Evolutionary conservation across 2,888 invertebrate genomes (phyloP).

Genomic region (Thereva unica): DNA sequence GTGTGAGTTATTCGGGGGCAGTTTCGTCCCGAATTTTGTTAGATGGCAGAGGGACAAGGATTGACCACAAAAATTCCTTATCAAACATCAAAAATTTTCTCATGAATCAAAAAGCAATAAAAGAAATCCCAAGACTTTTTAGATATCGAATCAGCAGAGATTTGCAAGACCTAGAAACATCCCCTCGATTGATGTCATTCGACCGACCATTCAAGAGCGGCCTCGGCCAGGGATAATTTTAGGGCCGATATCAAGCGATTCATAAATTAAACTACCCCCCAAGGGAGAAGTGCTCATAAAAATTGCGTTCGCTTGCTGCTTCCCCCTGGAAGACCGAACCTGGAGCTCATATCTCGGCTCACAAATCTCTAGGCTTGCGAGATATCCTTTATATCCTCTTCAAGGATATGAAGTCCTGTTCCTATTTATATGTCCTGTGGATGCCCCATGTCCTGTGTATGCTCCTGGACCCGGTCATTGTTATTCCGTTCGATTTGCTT

Average conservation of each 20-base stretch:
- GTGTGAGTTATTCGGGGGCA: not conserved
- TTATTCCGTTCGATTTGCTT: not conserved
- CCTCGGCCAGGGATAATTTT: constrained; percentile 8
- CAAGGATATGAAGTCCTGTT: not conserved
- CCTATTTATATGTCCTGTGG: not conserved
- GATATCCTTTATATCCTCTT: not conserved
- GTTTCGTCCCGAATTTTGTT: not conserved
- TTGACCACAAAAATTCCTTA: not conserved
- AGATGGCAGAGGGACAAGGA: not conserved
- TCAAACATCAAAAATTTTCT: constrained; percentile 5
- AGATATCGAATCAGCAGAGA: constrained; percentile 15
- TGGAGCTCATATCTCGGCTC: not conserved
- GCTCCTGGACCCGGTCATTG: not conserved
- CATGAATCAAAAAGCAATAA: constrained; percentile 28
- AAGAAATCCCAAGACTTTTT: constrained; percentile 12
- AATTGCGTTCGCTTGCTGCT: constrained; percentile 1
- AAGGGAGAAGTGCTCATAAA: constrained; percentile 27
- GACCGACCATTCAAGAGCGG: not conserved
- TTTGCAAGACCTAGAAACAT: constrained; percentile 2
- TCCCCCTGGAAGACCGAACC: no score
- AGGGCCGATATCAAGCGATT: constrained; percentile 16
- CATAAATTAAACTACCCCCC: constrained; percentile 25
- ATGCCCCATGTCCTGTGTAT: not conserved
- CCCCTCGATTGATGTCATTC: constrained; percentile 4
- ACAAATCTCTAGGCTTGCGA: constrained; percentile 1